phyloP scores from a whole-genome alignment of 35 echinoderm and acorn worm species.

The Heliocidaris erythrogramma region DNA sequence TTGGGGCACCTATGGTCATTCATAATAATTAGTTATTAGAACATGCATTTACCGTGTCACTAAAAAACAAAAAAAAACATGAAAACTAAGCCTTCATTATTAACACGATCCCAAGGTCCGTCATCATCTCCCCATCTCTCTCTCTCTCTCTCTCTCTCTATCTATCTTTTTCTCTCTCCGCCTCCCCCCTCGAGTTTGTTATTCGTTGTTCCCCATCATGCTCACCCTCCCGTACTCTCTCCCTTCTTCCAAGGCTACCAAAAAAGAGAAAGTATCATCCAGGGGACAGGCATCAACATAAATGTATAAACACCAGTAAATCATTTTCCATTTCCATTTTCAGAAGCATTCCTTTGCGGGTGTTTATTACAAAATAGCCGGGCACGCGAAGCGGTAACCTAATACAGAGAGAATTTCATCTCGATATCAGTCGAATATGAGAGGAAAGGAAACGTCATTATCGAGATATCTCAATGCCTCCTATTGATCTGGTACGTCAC shows the following conservation, averaged over 20 bases:
- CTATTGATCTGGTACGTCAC: conserved; percentile 6
- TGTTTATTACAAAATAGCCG: neutral
- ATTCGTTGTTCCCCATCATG: too few relatives aligned
- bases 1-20: too few relatives aligned
- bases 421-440: neutral
- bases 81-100: too few relatives aligned
- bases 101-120: too few relatives aligned
- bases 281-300: neutral
- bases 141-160: neutral
- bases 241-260: neutral
- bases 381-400: neutral
- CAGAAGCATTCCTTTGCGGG: neutral
- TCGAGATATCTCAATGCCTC: neutral
- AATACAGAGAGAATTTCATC: neutral
- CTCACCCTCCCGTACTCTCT: neutral
- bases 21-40: too few relatives aligned
- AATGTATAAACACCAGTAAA: conserved; percentile 12
- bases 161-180: neutral
- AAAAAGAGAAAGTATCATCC: neutral
- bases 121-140: too few relatives aligned
- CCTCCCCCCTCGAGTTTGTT: neutral
- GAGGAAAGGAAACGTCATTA: conserved; percentile 1
- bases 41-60: too few relatives aligned
- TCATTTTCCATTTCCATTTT: conserved; percentile 12
- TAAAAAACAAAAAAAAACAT: too few relatives aligned